phyloP scores from a whole-genome alignment of 2,888 invertebrate species.

The Sialis fuliginosa region DNA sequence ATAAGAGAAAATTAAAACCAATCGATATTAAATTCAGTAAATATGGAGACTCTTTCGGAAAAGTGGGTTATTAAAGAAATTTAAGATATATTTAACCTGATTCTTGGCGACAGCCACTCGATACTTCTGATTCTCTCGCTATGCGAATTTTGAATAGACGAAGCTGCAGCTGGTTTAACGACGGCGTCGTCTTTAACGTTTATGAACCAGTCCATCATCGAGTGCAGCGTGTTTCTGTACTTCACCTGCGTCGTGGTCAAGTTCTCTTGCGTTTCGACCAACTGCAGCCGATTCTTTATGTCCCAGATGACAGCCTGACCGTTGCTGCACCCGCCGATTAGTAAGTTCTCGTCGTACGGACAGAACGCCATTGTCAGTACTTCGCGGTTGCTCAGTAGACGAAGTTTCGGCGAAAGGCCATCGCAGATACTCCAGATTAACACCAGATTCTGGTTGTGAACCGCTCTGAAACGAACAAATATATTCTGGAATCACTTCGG shows the following conservation, averaged over 20 bases:
- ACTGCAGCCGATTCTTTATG: constrained; percentile 39
- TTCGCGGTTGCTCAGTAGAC: constrained; percentile 47
- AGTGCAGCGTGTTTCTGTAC: constrained; percentile 39
- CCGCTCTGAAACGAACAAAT: constrained; percentile 20
- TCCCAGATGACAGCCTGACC: constrained; percentile 60
- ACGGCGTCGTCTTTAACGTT: constrained; percentile 35
- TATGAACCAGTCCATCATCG: constrained; percentile 52
- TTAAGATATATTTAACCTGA: too few species aligned
- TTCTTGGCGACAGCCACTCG: constrained; percentile 47
- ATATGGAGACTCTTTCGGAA: too few species aligned
- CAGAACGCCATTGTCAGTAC: constrained; percentile 47
- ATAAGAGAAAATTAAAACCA: too few species aligned
- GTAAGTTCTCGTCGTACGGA: constrained; percentile 45
- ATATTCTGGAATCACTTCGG: too few species aligned
- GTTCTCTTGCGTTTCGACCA: constrained; percentile 39
- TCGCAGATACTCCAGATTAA: constrained; percentile 61
- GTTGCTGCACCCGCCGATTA: constrained; percentile 53
- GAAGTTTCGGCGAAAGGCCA: constrained; percentile 46
- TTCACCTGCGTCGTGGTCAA: constrained; percentile 42
- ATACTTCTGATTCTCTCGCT: constrained; percentile 43
- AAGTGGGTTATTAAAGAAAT: too few species aligned
- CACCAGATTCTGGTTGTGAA: constrained; percentile 44
- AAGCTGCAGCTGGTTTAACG: constrained; percentile 40
- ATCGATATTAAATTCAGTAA: too few species aligned
- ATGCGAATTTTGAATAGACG: constrained; percentile 42